Percentiles rank a stretch among this genome's conserved stretches.
phyloP scores from a whole-genome alignment of 2,888 invertebrate genomes.

The Oeneis ivallda region DNA sequence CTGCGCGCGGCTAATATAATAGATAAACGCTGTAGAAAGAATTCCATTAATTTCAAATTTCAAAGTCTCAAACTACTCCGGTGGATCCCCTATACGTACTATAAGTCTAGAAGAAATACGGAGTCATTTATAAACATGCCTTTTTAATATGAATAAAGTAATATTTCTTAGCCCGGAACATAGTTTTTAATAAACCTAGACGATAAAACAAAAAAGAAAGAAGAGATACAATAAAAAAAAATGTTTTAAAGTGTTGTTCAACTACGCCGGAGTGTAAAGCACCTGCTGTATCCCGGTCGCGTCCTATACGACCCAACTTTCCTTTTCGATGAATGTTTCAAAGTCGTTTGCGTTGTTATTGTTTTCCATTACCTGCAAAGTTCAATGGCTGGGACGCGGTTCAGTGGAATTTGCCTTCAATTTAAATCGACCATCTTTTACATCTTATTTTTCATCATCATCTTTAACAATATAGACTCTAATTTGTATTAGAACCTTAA shows the following conservation, averaged over 20 bases:
- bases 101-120: too few species aligned
- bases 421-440: conserved; percentile 48
- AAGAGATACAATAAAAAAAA: conserved; percentile 9
- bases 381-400: conserved; percentile 52
- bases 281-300: conserved; percentile 56
- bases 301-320: conserved; percentile 58
- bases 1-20: too few species aligned
- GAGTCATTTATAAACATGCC: too few species aligned
- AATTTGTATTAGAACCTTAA: too few species aligned
- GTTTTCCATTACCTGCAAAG: conserved; percentile 70
- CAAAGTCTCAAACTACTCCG: too few species aligned
- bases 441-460: too few species aligned
- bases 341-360: conserved; percentile 77
- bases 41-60: too few species aligned
- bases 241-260: conserved; percentile 29
- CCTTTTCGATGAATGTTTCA: conserved; percentile 73
- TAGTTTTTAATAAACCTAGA: neutral
- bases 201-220: neutral
- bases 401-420: conserved; percentile 35
- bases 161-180: too few species aligned
- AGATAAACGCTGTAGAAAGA: too few species aligned
- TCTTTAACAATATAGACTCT: too few species aligned
- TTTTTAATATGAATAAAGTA: too few species aligned
- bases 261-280: conserved; percentile 45
- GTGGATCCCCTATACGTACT: too few species aligned